Evolutionary conservation across 1,140 invertebrate genomes (phyloP).

Genomic region (Penaeus chinensis): DNA sequence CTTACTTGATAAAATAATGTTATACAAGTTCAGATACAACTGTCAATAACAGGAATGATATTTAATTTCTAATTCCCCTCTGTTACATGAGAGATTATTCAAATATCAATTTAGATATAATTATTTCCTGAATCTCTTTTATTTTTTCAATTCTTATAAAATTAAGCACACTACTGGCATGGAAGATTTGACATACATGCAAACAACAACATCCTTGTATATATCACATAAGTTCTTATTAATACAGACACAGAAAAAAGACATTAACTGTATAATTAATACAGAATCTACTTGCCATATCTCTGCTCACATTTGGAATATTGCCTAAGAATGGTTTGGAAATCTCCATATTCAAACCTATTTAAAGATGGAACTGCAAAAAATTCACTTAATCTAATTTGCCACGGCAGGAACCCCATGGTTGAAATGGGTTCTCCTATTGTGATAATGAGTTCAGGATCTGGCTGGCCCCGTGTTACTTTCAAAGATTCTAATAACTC

Average conservation of each 20-base stretch:
- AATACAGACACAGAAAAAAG: too few species aligned
- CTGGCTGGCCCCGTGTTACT: constrained; percentile 27
- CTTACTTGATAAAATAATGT: too few species aligned
- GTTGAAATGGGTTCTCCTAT: constrained; percentile 30
- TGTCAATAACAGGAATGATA: too few species aligned
- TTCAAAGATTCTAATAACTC: background rate
- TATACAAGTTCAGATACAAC: too few species aligned
- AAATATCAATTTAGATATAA: too few species aligned
- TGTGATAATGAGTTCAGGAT: constrained; percentile 40
- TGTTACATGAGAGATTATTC: too few species aligned
- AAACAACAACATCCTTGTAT: too few species aligned
- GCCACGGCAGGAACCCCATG: constrained; percentile 42
- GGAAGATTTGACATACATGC: constrained; percentile 11
- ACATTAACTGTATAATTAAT: background rate
- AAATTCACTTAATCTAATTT: constrained; percentile 38
- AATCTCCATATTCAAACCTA: constrained; percentile 29
- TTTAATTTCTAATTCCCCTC: too few species aligned
- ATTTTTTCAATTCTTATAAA: background rate
- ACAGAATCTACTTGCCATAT: constrained; percentile 37
- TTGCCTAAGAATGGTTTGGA: constrained; percentile 17
- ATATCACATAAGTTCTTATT: too few species aligned
- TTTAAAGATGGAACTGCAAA: constrained; percentile 5
- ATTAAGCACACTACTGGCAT: background rate
- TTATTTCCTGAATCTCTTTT: background rate
- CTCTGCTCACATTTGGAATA: constrained; percentile 49